Evolutionary conservation across 2,113 vertebrate genomes (phyloP).

Genomic region (Phainopepla nitens): DNA sequence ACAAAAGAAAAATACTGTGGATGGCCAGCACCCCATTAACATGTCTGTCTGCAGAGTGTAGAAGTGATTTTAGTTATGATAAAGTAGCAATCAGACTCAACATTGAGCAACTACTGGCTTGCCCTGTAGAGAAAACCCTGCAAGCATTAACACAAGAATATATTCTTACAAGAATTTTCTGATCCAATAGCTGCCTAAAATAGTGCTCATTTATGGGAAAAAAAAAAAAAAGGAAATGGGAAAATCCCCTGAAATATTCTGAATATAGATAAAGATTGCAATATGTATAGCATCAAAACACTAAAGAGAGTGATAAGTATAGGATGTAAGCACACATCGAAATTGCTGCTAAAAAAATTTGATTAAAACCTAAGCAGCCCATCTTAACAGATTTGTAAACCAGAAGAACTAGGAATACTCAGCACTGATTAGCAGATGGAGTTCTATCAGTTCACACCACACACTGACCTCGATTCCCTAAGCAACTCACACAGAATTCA

Average conservation of each 20-base stretch:
- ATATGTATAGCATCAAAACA: background rate
- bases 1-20: background rate
- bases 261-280: background rate
- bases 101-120: background rate
- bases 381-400: background rate
- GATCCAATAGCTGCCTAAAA: background rate
- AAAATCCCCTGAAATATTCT: background rate
- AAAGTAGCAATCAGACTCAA: background rate
- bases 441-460: background rate
- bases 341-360: background rate
- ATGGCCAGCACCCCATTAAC: background rate
- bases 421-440: background rate
- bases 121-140: background rate
- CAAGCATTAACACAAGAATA: background rate
- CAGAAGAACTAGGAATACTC: background rate
- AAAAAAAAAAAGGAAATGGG: background rate
- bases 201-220: background rate
- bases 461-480: background rate
- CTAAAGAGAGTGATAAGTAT: background rate
- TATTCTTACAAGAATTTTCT: background rate
- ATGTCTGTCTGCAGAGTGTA: background rate
- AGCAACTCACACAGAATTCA: background rate
- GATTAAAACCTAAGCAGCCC: background rate
- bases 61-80: background rate
- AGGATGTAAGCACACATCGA: rapidly evolving